Conservation (phyloP, 2,888 invertebrate species). For the Oscheius myriophilus region DNA sequence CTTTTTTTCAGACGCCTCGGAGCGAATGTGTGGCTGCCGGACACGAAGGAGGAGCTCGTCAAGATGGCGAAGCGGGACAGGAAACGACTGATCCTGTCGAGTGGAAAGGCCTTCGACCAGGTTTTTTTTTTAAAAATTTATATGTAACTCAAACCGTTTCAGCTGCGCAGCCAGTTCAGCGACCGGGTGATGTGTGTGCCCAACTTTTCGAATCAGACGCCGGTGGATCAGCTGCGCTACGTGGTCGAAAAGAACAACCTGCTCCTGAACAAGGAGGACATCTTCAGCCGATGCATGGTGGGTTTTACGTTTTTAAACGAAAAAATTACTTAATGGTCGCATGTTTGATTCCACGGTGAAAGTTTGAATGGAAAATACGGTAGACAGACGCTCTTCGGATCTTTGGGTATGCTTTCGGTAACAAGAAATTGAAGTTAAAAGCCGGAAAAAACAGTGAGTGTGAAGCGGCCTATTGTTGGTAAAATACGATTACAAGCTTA, state of each 20-base stretch:
- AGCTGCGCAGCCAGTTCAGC: constrained; percentile 21
- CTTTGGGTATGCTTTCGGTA: too few relatives aligned
- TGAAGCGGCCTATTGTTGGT: too few relatives aligned
- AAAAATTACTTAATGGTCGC: too few relatives aligned
- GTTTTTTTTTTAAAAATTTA: background rate
- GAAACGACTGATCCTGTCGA: constrained; percentile 9
- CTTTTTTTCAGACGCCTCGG: constrained; percentile 12
- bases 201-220: constrained; percentile 9
- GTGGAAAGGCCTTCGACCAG: constrained; percentile 15
- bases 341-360: too few relatives aligned
- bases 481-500: too few relatives aligned
- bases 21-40: constrained; percentile 5
- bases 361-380: too few relatives aligned
- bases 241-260: constrained; percentile 14
- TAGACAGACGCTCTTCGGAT: too few relatives aligned
- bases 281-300: constrained; percentile 30
- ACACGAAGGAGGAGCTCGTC: background rate
- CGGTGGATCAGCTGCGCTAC: constrained; percentile 17
- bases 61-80: background rate
- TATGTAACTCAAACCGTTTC: constrained; percentile 4
- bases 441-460: too few relatives aligned
- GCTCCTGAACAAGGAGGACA: constrained; percentile 22
- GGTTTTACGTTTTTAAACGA: background rate
- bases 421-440: too few relatives aligned
- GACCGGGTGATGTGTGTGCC: constrained; percentile 13